Base-by-base conservation (phyloP, 2,113 vertebrate species). In the Junco hyemalis region DNA sequence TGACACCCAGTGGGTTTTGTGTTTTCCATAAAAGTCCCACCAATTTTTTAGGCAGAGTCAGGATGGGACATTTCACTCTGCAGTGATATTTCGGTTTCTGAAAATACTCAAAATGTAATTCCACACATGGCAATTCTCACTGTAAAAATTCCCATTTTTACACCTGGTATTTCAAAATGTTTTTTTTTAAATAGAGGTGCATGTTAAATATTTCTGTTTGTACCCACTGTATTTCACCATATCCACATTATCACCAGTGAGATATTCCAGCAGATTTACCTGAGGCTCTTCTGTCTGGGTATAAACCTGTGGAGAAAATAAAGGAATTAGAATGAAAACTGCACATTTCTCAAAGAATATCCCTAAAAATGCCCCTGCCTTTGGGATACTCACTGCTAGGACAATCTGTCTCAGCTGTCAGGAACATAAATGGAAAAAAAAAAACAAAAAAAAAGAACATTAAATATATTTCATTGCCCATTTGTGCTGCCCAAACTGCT, bases 381-480 rank as follows among this genome's bases (percentile, higher is more conserved):
- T 35, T 92, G 61, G 94, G 87, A 95, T 98, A 99, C 99, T 99
- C 97, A 99, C 99, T 73, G 99, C 99, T 56, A 99, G 95, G 79
- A 99, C 95, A 92, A 99, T 97, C 91, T 98, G 97, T 63, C 98
- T 98, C 72, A 99, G 98, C 99, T 99, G 97, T 85, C 24, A 18
- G 96, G 70, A 97, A 87, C 59, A 95, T 4, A 92, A 93, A 54
- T 50, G 92, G 82, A 54, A 92, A 93, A 73, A 96, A 88, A 17
- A 85, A 59, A 61, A 97, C 3, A 28, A 29, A 54, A 11, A 96
- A 86, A n/a, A 90, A 70, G 19, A 97, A 25, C 26, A 44, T 97
- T 94, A 96, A 36, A 88, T 48, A 6, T 24, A 86, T 83, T 92
- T 71, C 60, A 83, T 14, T 63, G 87, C 81, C 57, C 64, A 31